Percentiles rank a stretch among this genome's conserved stretches.
Conservation (phyloP, 2,888 invertebrate genomes). For the Catonia carolina region DNA sequence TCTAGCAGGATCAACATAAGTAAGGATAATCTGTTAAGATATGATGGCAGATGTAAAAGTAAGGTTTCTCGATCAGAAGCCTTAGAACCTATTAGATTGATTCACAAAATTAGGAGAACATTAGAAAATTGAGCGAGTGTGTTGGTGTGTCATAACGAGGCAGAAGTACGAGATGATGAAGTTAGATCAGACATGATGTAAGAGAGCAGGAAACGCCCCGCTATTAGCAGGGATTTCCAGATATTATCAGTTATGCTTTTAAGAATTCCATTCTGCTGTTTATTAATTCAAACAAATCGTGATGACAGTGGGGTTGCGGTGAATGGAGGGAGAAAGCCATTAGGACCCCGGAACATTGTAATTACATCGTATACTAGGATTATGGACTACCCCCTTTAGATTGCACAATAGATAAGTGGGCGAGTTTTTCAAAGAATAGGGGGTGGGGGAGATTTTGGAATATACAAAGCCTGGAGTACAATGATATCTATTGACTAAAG, state of each 20-base stretch:
- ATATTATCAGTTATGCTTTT: constrained; percentile 15
- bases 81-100: no score
- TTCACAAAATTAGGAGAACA: no score
- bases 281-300: constrained; percentile 13
- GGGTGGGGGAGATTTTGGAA: constrained; percentile 8
- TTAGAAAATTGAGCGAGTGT: no score
- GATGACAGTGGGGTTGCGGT: neutral
- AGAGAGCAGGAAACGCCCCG: neutral
- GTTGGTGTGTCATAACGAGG: no score
- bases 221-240: constrained; percentile 12
- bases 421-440: constrained; percentile 4
- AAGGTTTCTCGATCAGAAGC: no score
- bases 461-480: constrained; percentile 10
- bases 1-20: no score
- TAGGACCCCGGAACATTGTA: constrained; percentile 8
- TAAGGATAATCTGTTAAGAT: no score
- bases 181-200: no score
- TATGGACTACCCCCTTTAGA: neutral
- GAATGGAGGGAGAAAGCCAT: constrained; percentile 13
- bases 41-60: no score
- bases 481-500: constrained; percentile 14
- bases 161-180: no score
- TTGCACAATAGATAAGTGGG: constrained; percentile 15
- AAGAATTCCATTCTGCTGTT: constrained; percentile 6
- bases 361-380: constrained; percentile 11